Base-by-base conservation (phyloP, 2,888 invertebrate species). In the Acleris sparsana region DNA sequence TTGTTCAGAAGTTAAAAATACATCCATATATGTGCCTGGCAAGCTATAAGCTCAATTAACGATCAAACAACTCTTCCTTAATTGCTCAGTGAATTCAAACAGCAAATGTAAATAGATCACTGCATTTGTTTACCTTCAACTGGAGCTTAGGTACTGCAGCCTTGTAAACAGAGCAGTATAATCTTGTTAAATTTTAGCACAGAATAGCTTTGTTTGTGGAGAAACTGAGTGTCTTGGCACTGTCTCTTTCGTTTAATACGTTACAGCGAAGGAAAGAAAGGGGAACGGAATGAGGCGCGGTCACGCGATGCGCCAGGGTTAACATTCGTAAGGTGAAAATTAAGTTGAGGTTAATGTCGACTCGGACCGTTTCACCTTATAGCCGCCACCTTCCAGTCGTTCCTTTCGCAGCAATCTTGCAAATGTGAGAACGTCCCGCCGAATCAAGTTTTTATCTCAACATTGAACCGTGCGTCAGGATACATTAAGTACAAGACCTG, bases 221-320 rank as follows among this genome's bases (percentile, higher is more conserved):
- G 39, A 5, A 39, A 39, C 39, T 39, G 13, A 55, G 44, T 51
- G 51, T 65, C 51, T 61, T 61, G 18, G 39, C 39, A 20, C 51
- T 60, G 11, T 53, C 46, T 58, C 53, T 66, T 66, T 62, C 62
- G 9, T 33, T 62, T 44, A 46, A 64, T 56, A 66, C 65, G 70
- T 57, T 53, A 33, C 58, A 55, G 62, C 46, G 53, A 58, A 64
- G 49, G 61, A 67, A 71, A 68, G 60, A 62, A 69, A 57, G 70
- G 62, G 64, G 65, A 68, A 63, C 70, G 66, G 71, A 71, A 72
- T 56, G 44, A 63, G 63, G 70, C 68, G 71, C 63, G 55, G 74
- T 72, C 82, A 80, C 78, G 79, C 79, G 72, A 80, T 25, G 59
- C 55, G 63, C 64, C 68, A 71, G 73, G 75, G 76, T 74, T 70